Conservation (phyloP, 64 coral and sea anemone species). For the Montipora foliosa region DNA sequence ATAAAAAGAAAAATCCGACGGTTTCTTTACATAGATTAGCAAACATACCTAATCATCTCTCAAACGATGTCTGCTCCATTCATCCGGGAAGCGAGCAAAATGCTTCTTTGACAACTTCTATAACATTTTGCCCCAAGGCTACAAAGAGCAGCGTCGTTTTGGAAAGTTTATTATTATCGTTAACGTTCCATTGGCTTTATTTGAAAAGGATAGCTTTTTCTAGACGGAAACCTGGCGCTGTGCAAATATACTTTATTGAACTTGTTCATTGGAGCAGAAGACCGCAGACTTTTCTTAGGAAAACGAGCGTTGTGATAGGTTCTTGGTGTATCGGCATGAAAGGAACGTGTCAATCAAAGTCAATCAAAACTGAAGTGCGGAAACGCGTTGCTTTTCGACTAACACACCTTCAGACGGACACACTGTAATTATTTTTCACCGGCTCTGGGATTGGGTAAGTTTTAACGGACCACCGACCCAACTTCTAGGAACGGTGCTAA, state of each 20-base stretch:
- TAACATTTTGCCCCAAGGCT: background rate
- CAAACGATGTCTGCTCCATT: background rate
- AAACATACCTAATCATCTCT: conserved; percentile 5
- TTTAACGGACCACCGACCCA: background rate
- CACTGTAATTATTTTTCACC: no score
- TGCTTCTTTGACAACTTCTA: background rate
- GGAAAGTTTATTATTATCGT: background rate
- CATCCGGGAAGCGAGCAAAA: background rate
- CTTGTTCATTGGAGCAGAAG: conserved; percentile 1
- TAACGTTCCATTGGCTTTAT: background rate
- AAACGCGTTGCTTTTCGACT: conserved; percentile 23
- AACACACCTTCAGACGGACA: conserved; percentile 7
- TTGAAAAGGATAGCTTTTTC: background rate
- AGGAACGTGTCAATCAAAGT: conserved; percentile 79
- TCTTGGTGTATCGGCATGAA: conserved; percentile 49
- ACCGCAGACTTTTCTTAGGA: conserved; percentile 23
- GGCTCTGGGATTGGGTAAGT: no score
- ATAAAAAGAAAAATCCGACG: no score
- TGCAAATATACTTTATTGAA: background rate
- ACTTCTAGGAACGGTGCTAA: background rate
- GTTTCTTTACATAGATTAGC: conserved; percentile 13
- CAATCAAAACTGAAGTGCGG: conserved; percentile 18
- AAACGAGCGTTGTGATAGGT: conserved; percentile 33
- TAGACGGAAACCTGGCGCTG: background rate
- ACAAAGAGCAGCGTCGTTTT: background rate